Percentiles rank a stretch among this genome's conserved stretches.
These are phyloP conservation scores for Taxidea taxus DNA, from an alignment of 2,113 vertebrate species.

Conservation along the genomic window DNA sequence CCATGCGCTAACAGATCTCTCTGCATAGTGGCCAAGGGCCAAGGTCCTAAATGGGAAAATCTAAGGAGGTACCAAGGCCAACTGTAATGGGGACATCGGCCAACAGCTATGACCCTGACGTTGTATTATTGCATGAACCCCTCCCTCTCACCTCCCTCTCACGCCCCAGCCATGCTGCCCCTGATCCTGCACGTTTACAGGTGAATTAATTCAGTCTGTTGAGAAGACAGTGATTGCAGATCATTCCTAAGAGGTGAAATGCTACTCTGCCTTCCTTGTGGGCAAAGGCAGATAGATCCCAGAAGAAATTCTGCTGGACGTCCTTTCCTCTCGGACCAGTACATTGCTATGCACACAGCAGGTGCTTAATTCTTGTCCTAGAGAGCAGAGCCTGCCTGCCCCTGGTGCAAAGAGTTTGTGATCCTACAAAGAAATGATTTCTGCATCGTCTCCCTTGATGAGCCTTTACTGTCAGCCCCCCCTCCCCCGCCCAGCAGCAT, in stretches of 20 bases:
- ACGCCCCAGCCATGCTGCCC: background rate
- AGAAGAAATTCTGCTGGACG: background rate
- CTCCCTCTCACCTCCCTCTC: background rate
- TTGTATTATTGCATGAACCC: rapidly evolving
- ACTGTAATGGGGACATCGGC: rapidly evolving
- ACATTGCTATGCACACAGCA: background rate
- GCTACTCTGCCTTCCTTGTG: background rate
- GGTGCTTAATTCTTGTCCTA: background rate
- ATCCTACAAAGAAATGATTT: background rate
- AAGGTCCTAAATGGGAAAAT: background rate
- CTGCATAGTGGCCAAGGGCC: background rate
- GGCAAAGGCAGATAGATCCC: background rate
- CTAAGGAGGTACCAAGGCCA: background rate
- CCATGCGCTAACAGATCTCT: rapidly evolving
- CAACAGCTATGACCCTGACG: background rate
- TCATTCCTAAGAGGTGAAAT: rapidly evolving
- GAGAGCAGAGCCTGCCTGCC: background rate
- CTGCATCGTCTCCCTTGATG: rapidly evolving
- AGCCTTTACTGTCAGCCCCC: background rate
- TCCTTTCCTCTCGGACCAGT: background rate
- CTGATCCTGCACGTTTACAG: rapidly evolving
- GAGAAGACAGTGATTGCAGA: background rate
- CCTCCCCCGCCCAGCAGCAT: background rate
- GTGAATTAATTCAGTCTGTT: too few relatives aligned
- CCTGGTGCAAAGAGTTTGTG: background rate